These are phyloP conservation scores for Augochlorella aurata DNA, from an alignment of 2,888 invertebrate species.

Conservation along the genomic window DNA sequence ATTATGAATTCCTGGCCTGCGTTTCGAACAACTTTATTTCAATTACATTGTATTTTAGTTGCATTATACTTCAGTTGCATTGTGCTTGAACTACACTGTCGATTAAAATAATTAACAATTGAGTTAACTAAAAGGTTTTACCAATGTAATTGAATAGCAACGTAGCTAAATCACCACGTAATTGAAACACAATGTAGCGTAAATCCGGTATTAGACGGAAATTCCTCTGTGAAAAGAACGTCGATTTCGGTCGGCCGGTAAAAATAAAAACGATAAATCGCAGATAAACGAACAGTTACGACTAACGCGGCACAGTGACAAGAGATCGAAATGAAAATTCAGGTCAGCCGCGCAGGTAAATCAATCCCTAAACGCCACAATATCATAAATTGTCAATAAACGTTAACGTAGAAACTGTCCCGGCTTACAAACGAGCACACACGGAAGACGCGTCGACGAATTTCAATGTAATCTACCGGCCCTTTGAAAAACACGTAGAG, in stretches of 20 bases:
- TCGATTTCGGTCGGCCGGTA: background rate
- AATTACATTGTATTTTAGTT: too few species aligned
- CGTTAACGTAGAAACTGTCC: background rate
- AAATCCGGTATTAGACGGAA: too few species aligned
- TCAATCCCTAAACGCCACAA: constrained; percentile 7
- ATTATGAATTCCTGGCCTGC: too few species aligned
- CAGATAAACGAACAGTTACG: background rate
- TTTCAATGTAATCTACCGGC: constrained; percentile 6
- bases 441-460: background rate
- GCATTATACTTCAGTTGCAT: too few species aligned
- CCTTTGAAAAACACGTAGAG: constrained; percentile 3
- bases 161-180: too few species aligned
- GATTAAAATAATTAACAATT: too few species aligned
- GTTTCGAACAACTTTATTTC: too few species aligned
- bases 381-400: constrained; percentile 9
- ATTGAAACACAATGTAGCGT: too few species aligned
- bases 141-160: too few species aligned
- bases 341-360: background rate
- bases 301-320: background rate
- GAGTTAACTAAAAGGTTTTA: too few species aligned
- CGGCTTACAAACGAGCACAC: background rate
- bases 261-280: background rate
- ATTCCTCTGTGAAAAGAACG: background rate
- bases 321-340: constrained; percentile 8
- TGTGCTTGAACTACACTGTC: too few species aligned